Evolutionary conservation across 2,113 vertebrate genomes (phyloP).

Genomic region (Cricetomys ansorgei): DNA sequence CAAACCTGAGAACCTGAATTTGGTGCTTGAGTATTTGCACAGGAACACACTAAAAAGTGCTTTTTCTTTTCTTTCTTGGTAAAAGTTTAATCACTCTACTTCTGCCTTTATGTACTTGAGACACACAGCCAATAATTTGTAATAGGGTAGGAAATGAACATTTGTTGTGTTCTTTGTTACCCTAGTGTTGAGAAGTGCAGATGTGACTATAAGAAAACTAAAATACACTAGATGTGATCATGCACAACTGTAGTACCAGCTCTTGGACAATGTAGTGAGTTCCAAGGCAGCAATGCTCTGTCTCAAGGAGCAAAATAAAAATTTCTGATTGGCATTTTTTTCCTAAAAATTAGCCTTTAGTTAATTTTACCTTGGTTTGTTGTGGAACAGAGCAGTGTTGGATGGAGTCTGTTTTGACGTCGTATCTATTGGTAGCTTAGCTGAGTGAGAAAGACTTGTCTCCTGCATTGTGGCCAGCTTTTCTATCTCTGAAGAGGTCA

Average conservation of each 20-base stretch:
- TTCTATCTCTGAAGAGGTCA: neutral
- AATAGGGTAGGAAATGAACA: neutral
- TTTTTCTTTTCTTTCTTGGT: too few species aligned
- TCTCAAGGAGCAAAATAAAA: neutral
- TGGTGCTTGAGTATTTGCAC: neutral
- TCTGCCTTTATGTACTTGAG: neutral
- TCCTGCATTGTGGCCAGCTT: neutral
- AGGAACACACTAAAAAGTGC: neutral
- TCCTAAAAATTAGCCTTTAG: neutral
- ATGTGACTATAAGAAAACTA: neutral
- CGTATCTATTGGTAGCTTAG: neutral
- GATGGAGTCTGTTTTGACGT: too few species aligned
- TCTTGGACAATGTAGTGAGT: too few species aligned
- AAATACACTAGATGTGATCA: neutral
- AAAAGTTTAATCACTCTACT: neutral
- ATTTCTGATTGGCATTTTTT: neutral
- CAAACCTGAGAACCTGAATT: neutral
- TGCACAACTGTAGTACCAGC: neutral
- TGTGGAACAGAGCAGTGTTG: neutral
- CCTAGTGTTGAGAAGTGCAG: neutral
- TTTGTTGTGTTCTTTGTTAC: too few species aligned
- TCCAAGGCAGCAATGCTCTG: neutral
- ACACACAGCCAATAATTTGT: neutral
- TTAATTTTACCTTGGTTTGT: neutral
- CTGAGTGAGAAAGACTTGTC: neutral